A percentile compares a stretch with the other conserved stretches of the same genome.
phyloP scores from a whole-genome alignment of 2,797 vertebrate genomes.

The Chaetodon trifasciatus region DNA sequence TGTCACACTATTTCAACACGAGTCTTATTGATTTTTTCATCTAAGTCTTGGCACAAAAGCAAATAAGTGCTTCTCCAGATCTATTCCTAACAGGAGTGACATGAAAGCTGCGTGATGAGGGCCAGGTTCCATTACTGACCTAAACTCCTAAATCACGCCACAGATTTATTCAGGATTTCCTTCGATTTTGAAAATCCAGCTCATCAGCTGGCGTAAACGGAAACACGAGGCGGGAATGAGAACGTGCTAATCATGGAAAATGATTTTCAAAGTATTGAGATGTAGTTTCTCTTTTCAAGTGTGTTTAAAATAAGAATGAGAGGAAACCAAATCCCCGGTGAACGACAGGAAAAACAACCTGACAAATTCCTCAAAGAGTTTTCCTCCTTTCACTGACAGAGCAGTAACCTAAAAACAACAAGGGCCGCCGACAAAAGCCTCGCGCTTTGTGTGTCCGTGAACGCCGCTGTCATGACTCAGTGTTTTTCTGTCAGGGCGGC shows the following conservation, averaged over 20 bases:
- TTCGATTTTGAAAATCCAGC: conserved; percentile 24
- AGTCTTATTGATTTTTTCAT: neutral
- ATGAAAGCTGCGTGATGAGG: neutral
- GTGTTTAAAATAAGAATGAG: conserved; percentile 69
- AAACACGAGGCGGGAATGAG: conserved; percentile 16
- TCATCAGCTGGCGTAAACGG: conserved; percentile 39
- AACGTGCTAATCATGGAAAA: conserved; percentile 45
- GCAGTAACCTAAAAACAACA: conserved; percentile 67
- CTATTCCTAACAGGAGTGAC: neutral
- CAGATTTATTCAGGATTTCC: conserved; percentile 46
- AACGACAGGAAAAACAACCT: conserved; percentile 47
- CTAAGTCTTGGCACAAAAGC: neutral
- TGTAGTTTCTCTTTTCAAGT: conserved; percentile 10
- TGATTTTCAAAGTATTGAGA: neutral
- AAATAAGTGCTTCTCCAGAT: neutral
- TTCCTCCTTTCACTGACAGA: conserved; percentile 50
- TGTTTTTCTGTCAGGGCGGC: conserved; percentile 70
- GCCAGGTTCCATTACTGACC: neutral
- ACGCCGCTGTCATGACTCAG: conserved; percentile 70
- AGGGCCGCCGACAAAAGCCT: conserved; percentile 56
- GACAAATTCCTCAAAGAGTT: conserved; percentile 41
- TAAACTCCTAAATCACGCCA: neutral
- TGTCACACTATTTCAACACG: neutral
- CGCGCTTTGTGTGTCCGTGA: conserved; percentile 63
- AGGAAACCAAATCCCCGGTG: conserved; percentile 21